Conservation (phyloP, 2,888 invertebrate genomes). For the Rapana venosa region DNA sequence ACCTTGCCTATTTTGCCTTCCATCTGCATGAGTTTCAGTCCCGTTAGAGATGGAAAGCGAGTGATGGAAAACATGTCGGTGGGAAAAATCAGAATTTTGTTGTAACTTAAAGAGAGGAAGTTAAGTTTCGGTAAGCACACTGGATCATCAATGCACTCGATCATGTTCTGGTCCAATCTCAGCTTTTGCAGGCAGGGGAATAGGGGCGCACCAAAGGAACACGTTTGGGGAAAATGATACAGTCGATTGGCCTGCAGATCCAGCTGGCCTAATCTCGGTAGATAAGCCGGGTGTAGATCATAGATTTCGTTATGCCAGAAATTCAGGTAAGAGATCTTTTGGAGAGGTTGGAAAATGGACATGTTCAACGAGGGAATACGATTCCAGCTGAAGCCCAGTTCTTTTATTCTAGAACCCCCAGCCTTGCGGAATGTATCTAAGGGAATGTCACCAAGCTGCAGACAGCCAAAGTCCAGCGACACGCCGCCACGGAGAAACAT, state of each 20-base stretch:
- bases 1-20: not conserved
- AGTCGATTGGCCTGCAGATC: not conserved
- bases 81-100: not conserved
- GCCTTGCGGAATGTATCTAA: not conserved
- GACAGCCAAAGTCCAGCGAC: not conserved
- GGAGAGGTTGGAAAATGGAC: not conserved
- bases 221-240: not conserved
- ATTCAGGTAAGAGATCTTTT: not conserved
- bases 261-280: not conserved
- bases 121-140: not conserved
- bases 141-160: not conserved
- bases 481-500: not conserved
- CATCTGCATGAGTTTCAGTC: not conserved
- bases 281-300: not conserved
- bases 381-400: constrained; percentile 18
- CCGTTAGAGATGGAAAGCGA: not conserved
- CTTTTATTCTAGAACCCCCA: too few species aligned
- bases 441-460: not conserved
- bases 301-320: not conserved
- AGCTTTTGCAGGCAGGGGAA: not conserved
- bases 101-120: not conserved
- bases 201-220: not conserved
- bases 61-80: not conserved
- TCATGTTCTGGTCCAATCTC: not conserved
- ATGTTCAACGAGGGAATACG: not conserved